These are phyloP conservation scores for Brotula barbata DNA, from an alignment of 2,797 vertebrate genomes.

Conservation along the genomic window DNA sequence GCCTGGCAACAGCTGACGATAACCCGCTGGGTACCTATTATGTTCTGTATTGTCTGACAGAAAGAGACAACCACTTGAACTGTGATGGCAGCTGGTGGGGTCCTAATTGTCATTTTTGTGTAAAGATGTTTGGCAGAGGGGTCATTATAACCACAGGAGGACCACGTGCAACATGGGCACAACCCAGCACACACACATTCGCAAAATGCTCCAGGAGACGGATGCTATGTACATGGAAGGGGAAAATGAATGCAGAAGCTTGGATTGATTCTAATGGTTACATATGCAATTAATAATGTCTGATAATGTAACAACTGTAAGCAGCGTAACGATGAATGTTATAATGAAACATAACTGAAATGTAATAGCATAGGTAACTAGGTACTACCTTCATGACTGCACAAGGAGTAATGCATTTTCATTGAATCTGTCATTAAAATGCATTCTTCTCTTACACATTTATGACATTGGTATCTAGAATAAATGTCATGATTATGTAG, in stretches of 20 bases:
- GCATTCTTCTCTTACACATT: no score
- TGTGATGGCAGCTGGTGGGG: constrained; percentile 43
- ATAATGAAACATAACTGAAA: no score
- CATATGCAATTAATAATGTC: constrained; percentile 1
- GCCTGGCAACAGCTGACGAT: constrained; percentile 40
- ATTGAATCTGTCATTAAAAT: no score
- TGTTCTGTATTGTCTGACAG: constrained; percentile 32
- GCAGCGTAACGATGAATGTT: no score
- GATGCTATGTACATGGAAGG: neutral
- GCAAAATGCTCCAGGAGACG: constrained; percentile 23
- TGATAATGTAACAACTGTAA: neutral
- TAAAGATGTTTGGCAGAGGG: constrained; percentile 42
- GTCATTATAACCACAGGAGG: constrained; percentile 62
- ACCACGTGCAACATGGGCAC: constrained; percentile 26
- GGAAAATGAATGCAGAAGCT: neutral
- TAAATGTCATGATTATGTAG: no score
- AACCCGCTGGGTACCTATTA: constrained; percentile 22
- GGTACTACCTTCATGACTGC: no score
- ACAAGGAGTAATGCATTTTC: no score
- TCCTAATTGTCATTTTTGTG: constrained; percentile 66
- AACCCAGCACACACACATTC: constrained; percentile 23
- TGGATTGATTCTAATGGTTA: constrained; percentile 4
- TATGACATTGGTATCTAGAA: no score
- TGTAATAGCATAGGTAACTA: no score
- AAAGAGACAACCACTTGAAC: constrained; percentile 43